Conservation (phyloP, 1,140 invertebrate species). For the Steinernema feltiae region DNA sequence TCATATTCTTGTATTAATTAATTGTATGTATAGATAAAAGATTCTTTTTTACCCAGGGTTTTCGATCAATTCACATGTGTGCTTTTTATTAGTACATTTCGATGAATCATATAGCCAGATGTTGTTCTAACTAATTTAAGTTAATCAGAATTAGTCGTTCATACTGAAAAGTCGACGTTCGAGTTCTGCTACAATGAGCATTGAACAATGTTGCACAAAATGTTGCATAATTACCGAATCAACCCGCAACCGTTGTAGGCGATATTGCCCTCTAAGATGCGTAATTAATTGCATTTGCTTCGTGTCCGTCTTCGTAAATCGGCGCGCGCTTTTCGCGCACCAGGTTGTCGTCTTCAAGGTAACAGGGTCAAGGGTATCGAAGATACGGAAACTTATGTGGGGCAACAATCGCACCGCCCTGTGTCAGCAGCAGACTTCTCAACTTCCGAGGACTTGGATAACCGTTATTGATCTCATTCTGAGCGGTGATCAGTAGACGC, state of each 20-base stretch:
- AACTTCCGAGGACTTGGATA: not conserved
- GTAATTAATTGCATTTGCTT: not conserved
- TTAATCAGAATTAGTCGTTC: too few species aligned
- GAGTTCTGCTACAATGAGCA: too few species aligned
- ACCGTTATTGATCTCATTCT: not conserved
- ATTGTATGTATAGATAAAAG: too few species aligned
- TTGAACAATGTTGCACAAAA: too few species aligned
- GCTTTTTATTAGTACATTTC: too few species aligned
- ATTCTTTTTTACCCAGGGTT: too few species aligned
- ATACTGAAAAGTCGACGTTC: too few species aligned
- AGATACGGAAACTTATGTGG: slow-evolving; percentile 15
- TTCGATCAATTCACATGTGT: too few species aligned
- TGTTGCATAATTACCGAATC: too few species aligned
- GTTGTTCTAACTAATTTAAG: too few species aligned
- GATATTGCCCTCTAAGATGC: not conserved
- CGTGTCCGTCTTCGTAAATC: not conserved
- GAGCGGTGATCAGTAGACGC: not conserved
- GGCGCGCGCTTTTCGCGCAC: slow-evolving; percentile 6
- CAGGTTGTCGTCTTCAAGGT: slow-evolving; percentile 4
- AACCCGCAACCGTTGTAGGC: not conserved
- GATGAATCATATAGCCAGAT: too few species aligned
- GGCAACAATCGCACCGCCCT: not conserved
- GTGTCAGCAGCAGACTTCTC: not conserved
- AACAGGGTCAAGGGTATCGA: not conserved
- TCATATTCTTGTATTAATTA: too few species aligned